Evolutionary conservation across 2,113 vertebrate genomes (phyloP).

Genomic region (Puffinus mauretanicus): DNA sequence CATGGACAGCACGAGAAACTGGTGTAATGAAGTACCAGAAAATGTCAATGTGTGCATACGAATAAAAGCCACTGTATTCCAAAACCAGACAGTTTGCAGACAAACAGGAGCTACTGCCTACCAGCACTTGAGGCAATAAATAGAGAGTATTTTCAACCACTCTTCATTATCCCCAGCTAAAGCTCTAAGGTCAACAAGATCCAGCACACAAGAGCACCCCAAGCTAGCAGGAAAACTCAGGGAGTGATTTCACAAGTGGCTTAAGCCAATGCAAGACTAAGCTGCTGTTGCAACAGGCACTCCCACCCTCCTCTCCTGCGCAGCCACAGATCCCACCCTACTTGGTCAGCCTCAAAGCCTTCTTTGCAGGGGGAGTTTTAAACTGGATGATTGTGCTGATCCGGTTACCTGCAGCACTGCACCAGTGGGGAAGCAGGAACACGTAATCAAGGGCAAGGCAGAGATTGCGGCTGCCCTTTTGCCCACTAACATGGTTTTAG

Average conservation of each 20-base stretch:
- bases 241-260: background rate
- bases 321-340: background rate
- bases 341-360: background rate
- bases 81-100: background rate
- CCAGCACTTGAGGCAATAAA: background rate
- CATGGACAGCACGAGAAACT: background rate
- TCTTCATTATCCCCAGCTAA: background rate
- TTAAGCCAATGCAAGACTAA: background rate
- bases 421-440: background rate
- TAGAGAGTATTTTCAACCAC: background rate
- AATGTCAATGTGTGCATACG: rapidly evolving
- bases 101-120: background rate
- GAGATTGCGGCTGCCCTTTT: background rate
- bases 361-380: background rate
- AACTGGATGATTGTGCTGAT: background rate
- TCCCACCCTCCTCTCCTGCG: background rate
- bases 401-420: background rate
- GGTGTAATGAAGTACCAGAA: background rate
- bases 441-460: background rate
- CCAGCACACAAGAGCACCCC: background rate
- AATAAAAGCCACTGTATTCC: background rate
- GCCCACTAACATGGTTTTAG: background rate
- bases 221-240: background rate
- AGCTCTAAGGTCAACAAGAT: background rate
- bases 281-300: background rate